Base-by-base conservation (phyloP, 2,888 invertebrate genomes). In the Drosophila yooni region DNA sequence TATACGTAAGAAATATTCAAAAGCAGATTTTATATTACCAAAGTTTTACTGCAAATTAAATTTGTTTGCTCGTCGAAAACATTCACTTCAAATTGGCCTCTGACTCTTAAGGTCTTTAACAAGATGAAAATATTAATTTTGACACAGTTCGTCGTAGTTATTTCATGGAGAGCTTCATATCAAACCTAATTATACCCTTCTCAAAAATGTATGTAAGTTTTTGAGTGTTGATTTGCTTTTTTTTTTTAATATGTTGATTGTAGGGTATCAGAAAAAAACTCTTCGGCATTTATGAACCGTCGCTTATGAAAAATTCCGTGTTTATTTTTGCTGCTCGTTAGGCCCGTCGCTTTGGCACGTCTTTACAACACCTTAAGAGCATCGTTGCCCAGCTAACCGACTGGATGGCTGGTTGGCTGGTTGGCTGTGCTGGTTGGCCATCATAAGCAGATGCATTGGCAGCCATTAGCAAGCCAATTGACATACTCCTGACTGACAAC, bases 401-500 rank as follows among this genome's bases (percentile, higher is more conserved):
- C 48, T 31, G 25, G 40, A 11, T 33, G 40, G 31, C 29, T 64
- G 33, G 11, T 13, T 33, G 40, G 31, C 29, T 64, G 33, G 11
- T 13, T 52, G n/a, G 21, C 53, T 53, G 15, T 10, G 21, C 53
- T 53, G 15, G 18, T 27, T 52, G 65, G 65, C 29, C 60, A 67
- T 60, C 72, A 62, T 81, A 56, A 63, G 70, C 62, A 81, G 80
- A 80, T 80, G 82, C 88, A 83, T 85, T 83, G 83, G 66, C 85
- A 84, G 81, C 89, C 89, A 85, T 85, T 85, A 85, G 85, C 85
- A 82, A 89, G 78, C 82, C 89, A 89, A 85, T 85, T 89, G 85
- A 85, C 85, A 85, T 85, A 85, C 85, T 85, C 82, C 82, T 88
- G 89, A 88, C 70, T 70, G 76, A 81, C 81, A 66, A 52, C 43